phyloP scores from a whole-genome alignment of 2,888 invertebrate species.

The Hesperia comma region DNA sequence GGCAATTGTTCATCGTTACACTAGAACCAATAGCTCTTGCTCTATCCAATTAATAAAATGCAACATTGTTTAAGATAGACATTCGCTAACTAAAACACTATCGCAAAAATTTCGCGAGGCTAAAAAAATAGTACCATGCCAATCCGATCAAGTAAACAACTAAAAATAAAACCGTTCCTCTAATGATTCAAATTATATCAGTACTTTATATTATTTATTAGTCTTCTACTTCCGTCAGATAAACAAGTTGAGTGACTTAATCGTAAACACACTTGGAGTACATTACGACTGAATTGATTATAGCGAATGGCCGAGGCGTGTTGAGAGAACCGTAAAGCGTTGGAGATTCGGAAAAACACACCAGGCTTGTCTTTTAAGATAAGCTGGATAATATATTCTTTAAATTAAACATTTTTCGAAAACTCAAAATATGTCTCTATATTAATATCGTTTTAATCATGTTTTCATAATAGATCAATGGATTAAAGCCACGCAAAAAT shows the following conservation, averaged over 20 bases:
- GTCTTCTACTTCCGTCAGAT: conserved; percentile 51
- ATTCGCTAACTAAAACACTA: no score
- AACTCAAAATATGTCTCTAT: no score
- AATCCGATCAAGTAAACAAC: conserved; percentile 3
- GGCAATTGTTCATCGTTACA: no score
- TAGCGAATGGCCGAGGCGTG: conserved; percentile 12
- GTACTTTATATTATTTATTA: conserved; percentile 41
- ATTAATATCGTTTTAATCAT: no score
- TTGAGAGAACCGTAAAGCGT: conserved; percentile 12
- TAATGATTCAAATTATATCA: conserved; percentile 41
- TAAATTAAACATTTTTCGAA: no score
- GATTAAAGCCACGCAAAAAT: no score
- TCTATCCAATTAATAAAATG: no score
- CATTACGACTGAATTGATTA: conserved; percentile 39
- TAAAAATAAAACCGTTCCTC: conserved; percentile 7
- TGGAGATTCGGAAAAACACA: not conserved
- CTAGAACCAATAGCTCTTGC: no score
- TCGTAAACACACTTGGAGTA: conserved; percentile 52
- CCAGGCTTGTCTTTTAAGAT: not conserved
- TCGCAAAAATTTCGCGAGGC: no score
- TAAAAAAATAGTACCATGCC: not conserved
- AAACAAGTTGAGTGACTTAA: conserved; percentile 52
- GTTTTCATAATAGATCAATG: no score
- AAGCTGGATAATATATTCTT: no score
- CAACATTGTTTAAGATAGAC: no score